A percentile compares a stretch with the other conserved stretches of the same genome.
These are phyloP conservation scores for Orcinus orca DNA, from an alignment of 2,113 vertebrate genomes.

Conservation along the genomic window DNA sequence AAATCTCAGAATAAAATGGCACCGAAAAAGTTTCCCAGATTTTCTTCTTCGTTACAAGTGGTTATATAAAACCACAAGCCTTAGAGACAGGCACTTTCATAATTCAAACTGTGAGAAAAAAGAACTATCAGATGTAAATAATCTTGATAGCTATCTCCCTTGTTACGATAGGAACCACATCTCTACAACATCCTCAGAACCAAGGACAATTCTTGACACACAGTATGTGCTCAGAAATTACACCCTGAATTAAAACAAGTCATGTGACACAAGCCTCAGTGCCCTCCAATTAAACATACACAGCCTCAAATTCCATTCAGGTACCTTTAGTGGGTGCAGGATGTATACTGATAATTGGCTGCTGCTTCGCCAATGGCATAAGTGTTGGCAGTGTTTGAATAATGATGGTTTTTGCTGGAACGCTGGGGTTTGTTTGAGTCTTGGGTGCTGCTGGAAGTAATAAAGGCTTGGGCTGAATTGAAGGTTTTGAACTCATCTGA, in stretches of 20 bases:
- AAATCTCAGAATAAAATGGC: not conserved
- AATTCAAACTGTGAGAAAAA: not conserved
- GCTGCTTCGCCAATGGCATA: conserved; percentile 87
- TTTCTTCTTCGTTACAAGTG: not conserved
- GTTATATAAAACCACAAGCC: not conserved
- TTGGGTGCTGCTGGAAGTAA: conserved; percentile 89
- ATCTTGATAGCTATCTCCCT: not conserved
- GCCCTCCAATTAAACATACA: not conserved
- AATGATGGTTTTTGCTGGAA: conserved; percentile 93
- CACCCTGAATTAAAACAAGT: not conserved
- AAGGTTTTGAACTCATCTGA: conserved; percentile 86
- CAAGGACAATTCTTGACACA: not conserved
- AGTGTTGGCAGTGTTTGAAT: conserved; percentile 91
- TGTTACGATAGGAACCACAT: not conserved
- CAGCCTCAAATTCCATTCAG: not conserved
- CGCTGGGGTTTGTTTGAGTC: conserved; percentile 80
- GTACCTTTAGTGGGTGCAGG: conserved; percentile 90
- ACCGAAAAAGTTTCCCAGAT: not conserved
- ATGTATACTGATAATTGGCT: conserved; percentile 87
- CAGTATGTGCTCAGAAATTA: not conserved
- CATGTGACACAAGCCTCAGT: no score
- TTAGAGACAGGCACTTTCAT: not conserved
- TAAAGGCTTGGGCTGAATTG: conserved; percentile 91
- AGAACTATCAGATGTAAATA: not conserved
- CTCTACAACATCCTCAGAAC: not conserved